Conservation (phyloP, 2,888 invertebrate genomes). For the Eristalinus aeneus region DNA sequence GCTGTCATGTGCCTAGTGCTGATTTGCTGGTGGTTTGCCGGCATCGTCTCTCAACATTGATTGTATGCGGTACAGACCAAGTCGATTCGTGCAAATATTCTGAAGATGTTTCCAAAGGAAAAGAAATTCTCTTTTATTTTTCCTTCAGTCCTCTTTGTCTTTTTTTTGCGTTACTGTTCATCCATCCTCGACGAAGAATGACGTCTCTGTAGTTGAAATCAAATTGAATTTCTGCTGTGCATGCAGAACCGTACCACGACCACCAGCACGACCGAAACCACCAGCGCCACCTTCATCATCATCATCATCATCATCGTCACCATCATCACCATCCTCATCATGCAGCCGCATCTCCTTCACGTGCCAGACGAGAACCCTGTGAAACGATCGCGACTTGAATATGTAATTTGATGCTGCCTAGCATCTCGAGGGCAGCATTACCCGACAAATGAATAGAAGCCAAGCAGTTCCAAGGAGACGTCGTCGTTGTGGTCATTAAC, state of each 20-base stretch:
- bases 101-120: constrained; percentile 56
- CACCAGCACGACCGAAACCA: constrained; percentile 29
- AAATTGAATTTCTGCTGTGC: constrained; percentile 70
- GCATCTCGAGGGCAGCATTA: constrained; percentile 26
- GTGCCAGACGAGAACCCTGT: constrained; percentile 70
- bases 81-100: constrained; percentile 65
- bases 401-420: constrained; percentile 56
- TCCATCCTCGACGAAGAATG: constrained; percentile 29
- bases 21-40: constrained; percentile 3
- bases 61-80: constrained; percentile 53
- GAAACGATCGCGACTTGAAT: constrained; percentile 71
- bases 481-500: constrained; percentile 56
- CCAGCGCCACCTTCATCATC: constrained; percentile 53
- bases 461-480: constrained; percentile 43
- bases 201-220: constrained; percentile 55
- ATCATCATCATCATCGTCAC: constrained; percentile 43
- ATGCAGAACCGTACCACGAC: constrained; percentile 59
- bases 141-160: constrained; percentile 1
- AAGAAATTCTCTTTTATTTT: constrained; percentile 51
- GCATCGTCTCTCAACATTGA: constrained; percentile 51
- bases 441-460: constrained; percentile 46
- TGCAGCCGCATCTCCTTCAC: constrained; percentile 66
- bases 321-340: constrained; percentile 49
- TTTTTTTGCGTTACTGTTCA: constrained; percentile 3
- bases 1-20: constrained; percentile 15